Evolutionary conservation across 2,888 invertebrate species (phyloP).

Genomic region (Prenolepis imparis): DNA sequence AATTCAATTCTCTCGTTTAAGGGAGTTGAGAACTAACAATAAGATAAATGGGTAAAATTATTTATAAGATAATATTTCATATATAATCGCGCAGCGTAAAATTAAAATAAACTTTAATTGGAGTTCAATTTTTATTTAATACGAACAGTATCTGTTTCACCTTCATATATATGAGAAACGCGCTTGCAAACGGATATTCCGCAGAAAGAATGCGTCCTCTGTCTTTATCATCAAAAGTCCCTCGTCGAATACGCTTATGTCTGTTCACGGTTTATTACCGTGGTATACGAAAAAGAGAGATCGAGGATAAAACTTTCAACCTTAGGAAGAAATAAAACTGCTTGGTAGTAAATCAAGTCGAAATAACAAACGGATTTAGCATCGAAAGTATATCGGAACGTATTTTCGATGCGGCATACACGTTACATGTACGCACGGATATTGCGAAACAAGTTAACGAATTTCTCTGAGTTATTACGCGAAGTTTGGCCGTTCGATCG

Average conservation of each 20-base stretch:
- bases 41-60: neutral
- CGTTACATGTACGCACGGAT: neutral
- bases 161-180: neutral
- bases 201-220: slow-evolving; percentile 56
- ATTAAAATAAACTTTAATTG: neutral
- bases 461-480: slow-evolving; percentile 71
- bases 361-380: slow-evolving; percentile 77
- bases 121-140: neutral
- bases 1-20: neutral
- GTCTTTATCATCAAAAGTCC: slow-evolving; percentile 50
- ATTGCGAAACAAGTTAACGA: slow-evolving; percentile 66
- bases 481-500: slow-evolving; percentile 67
- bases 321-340: slow-evolving; percentile 45
- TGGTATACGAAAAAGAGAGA: slow-evolving; percentile 51
- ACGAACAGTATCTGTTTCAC: neutral
- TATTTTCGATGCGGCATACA: slow-evolving; percentile 45
- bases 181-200: neutral
- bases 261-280: slow-evolving; percentile 71
- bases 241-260: slow-evolving; percentile 60
- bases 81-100: neutral
- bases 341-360: slow-evolving; percentile 65
- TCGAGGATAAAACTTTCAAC: slow-evolving; percentile 68
- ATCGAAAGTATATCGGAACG: slow-evolving; percentile 54
- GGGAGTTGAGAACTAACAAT: neutral
- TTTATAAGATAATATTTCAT: neutral